Conservation (phyloP, 2,888 invertebrate species). For the Caradrina clavipalpis region DNA sequence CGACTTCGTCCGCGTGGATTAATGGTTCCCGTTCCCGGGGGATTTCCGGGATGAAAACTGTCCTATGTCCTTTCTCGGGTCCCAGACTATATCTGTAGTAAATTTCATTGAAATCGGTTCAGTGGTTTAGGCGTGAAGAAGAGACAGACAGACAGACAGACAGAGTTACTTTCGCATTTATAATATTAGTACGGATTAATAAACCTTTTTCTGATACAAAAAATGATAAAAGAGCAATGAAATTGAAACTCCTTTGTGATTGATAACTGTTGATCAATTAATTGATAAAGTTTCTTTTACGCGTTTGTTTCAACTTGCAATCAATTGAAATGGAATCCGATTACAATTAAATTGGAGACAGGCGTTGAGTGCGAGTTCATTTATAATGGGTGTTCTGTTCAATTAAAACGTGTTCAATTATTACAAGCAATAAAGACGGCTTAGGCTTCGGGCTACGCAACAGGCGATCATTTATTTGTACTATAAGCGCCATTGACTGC, state of each 20-base stretch:
- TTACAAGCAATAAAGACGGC: not conserved
- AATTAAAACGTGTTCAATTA: slow-evolving; percentile 35
- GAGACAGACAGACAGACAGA: too few species aligned
- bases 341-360: slow-evolving; percentile 36
- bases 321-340: slow-evolving; percentile 40
- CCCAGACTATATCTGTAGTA: too few species aligned
- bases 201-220: slow-evolving; percentile 19
- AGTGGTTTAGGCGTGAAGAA: too few species aligned
- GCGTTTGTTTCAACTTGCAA: slow-evolving; percentile 38
- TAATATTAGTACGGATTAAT: slow-evolving; percentile 1
- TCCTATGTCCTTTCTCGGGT: too few species aligned
- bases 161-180: too few species aligned
- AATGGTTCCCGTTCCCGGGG: too few species aligned
- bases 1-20: too few species aligned
- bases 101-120: too few species aligned
- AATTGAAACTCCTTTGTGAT: slow-evolving; percentile 30
- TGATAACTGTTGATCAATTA: slow-evolving; percentile 47
- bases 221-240: slow-evolving; percentile 39
- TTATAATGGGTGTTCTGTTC: slow-evolving; percentile 25
- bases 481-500: too few species aligned
- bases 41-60: too few species aligned
- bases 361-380: slow-evolving; percentile 23
- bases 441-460: not conserved
- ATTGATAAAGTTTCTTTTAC: slow-evolving; percentile 49
- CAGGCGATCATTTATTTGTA: not conserved